Percentiles rank a stretch among this genome's conserved stretches.
phyloP scores from a whole-genome alignment of 2,888 invertebrate genomes.

The Ormyrus pomaceus region DNA sequence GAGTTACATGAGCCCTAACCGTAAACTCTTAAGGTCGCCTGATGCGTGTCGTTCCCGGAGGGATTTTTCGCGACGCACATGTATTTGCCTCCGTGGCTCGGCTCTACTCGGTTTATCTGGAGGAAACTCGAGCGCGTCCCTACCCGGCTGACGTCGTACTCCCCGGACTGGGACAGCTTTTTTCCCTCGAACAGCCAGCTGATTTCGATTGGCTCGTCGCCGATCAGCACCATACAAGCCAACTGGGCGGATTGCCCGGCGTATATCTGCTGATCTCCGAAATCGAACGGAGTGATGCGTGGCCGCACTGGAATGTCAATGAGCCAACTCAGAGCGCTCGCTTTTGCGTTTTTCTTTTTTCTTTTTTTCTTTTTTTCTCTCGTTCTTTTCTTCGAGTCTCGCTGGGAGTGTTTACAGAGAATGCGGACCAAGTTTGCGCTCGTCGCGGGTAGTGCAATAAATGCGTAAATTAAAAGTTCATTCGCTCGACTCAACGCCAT shows the following conservation, averaged over 20 bases:
- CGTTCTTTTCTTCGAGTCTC: too few species aligned
- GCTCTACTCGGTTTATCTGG: slow-evolving; percentile 75
- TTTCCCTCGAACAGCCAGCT: slow-evolving; percentile 78
- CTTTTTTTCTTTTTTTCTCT: too few species aligned
- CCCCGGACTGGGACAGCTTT: slow-evolving; percentile 71
- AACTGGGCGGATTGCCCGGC: slow-evolving; percentile 88
- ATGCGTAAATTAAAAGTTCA: slow-evolving; percentile 14
- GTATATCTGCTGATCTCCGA: slow-evolving; percentile 85
- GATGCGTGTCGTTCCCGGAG: slow-evolving; percentile 77
- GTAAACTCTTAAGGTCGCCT: slow-evolving; percentile 79
- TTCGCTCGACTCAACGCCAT: not conserved
- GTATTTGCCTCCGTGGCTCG: slow-evolving; percentile 78
- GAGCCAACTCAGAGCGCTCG: slow-evolving; percentile 12
- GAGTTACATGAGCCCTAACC: slow-evolving; percentile 75
- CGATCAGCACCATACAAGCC: slow-evolving; percentile 81
- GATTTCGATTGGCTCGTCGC: slow-evolving; percentile 79
- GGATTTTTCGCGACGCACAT: slow-evolving; percentile 79
- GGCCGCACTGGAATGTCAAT: slow-evolving; percentile 81
- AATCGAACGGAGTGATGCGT: slow-evolving; percentile 88
- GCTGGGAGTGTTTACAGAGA: too few species aligned
- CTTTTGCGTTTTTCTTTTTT: too few species aligned
- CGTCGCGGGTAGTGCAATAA: not conserved
- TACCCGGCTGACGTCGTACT: slow-evolving; percentile 71
- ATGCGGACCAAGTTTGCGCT: slow-evolving; percentile 5
- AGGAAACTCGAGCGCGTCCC: slow-evolving; percentile 74